phyloP scores from a whole-genome alignment of 30 jellyfish, hydroid and myxozoan genomes.

The Pseudorhiza aurosa region DNA sequence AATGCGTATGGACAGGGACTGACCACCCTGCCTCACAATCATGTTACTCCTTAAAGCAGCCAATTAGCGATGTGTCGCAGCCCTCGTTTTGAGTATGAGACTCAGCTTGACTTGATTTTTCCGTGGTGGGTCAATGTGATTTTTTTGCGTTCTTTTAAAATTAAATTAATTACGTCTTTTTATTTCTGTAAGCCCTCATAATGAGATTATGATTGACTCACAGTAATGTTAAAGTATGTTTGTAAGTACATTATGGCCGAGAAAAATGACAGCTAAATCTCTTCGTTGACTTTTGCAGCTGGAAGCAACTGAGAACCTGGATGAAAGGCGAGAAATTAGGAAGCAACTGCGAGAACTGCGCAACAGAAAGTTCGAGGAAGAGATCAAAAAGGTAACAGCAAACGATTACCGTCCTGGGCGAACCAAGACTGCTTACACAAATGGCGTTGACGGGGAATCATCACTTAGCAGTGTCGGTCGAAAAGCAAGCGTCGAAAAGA shows the following conservation, averaged over 20 bases:
- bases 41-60: no score
- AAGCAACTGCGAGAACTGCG: conserved; percentile 88
- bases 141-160: neutral
- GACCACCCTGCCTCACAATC: no score
- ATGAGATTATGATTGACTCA: no score
- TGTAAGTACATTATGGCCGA: neutral
- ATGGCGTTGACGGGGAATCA: conserved; percentile 82
- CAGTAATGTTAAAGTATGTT: no score
- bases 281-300: conserved; percentile 51
- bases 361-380: conserved; percentile 92
- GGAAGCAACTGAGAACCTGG: conserved; percentile 87
- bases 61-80: no score
- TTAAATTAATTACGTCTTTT: no score
- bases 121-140: no score
- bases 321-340: conserved; percentile 95
- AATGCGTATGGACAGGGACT: no score
- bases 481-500: conserved; percentile 31
- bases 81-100: no score
- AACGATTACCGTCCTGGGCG: conserved; percentile 76
- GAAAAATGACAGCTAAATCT: neutral
- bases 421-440: conserved; percentile 48
- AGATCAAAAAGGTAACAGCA: conserved; percentile 83
- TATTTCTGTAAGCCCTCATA: no score
- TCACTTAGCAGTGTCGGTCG: conserved; percentile 55
- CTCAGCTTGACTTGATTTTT: no score